Conservation (phyloP, 2,888 invertebrate species). For the Leptinotarsa juncta region DNA sequence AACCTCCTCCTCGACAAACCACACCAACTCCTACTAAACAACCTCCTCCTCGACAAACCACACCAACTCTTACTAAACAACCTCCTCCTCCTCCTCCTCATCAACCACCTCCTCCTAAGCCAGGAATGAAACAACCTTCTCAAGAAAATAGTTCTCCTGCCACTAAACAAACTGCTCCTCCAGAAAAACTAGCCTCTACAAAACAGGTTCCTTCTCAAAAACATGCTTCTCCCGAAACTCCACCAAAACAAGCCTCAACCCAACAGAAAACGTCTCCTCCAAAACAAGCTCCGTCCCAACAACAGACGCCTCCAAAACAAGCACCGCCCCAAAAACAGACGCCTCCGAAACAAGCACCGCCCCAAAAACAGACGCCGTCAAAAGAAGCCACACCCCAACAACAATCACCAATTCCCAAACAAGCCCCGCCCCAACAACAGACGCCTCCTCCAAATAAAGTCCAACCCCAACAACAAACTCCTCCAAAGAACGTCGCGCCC, state of each 20-base stretch:
- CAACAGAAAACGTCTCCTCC: conserved; percentile 43
- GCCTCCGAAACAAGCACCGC: conserved; percentile 38
- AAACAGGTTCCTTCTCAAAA: conserved; percentile 30
- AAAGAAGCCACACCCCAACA: conserved; percentile 38
- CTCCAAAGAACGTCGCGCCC: conserved; percentile 38
- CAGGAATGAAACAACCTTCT: conserved; percentile 7
- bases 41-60: conserved; percentile 20
- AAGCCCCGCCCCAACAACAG: conserved; percentile 36
- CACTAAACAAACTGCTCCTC: conserved; percentile 31
- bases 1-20: conserved; percentile 15
- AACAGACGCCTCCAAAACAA: conserved; percentile 41
- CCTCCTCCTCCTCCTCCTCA: conserved; percentile 20
- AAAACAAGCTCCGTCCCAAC: conserved; percentile 37
- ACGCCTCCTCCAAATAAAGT: conserved; percentile 26
- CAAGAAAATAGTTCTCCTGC: conserved; percentile 43
- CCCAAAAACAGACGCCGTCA: conserved; percentile 46
- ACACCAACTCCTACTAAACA: conserved; percentile 35
- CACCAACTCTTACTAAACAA: conserved; percentile 33
- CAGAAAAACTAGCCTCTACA: conserved; percentile 39
- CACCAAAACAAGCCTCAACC: conserved; percentile 41
- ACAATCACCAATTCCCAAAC: conserved; percentile 41
- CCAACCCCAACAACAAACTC: no score
- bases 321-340: conserved; percentile 36
- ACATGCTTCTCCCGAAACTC: conserved; percentile 40
- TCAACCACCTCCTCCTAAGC: conserved; percentile 30